Percentiles rank a stretch among this genome's conserved stretches.
These are phyloP conservation scores for Acleris holmiana DNA, from an alignment of 2,888 invertebrate genomes.

Conservation along the genomic window DNA sequence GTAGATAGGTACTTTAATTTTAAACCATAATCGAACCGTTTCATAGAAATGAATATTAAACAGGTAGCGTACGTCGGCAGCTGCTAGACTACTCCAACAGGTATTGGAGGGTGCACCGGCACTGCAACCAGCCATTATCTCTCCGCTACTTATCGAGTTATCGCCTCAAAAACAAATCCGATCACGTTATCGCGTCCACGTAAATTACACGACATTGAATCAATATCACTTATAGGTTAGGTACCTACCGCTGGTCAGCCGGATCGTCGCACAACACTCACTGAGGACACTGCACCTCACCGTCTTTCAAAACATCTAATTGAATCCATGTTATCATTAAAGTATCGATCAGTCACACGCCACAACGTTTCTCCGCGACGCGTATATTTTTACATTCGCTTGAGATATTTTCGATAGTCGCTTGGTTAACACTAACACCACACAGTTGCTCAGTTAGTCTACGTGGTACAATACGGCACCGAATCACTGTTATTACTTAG, in stretches of 20 bases:
- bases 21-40: conserved; percentile 18
- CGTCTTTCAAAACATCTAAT: conserved; percentile 75
- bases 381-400: conserved; percentile 80
- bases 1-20: background rate
- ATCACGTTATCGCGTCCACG: conserved; percentile 63
- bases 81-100: conserved; percentile 27
- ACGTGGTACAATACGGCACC: conserved; percentile 18
- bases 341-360: conserved; percentile 83
- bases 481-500: conserved; percentile 45
- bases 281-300: conserved; percentile 57
- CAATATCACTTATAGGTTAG: conserved; percentile 64
- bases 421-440: conserved; percentile 46
- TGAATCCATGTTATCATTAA: conserved; percentile 83
- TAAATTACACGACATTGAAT: conserved; percentile 67
- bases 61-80: conserved; percentile 27
- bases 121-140: conserved; percentile 41
- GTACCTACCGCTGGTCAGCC: conserved; percentile 61
- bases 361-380: conserved; percentile 74
- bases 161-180: conserved; percentile 73
- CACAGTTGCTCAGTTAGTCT: conserved; percentile 10
- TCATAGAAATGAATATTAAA: conserved; percentile 21
- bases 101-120: conserved; percentile 24
- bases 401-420: conserved; percentile 70
- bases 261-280: conserved; percentile 56
- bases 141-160: conserved; percentile 64